These are phyloP conservation scores for Drosophila ironensis DNA, from an alignment of 1,140 invertebrate species.

Conservation along the genomic window DNA sequence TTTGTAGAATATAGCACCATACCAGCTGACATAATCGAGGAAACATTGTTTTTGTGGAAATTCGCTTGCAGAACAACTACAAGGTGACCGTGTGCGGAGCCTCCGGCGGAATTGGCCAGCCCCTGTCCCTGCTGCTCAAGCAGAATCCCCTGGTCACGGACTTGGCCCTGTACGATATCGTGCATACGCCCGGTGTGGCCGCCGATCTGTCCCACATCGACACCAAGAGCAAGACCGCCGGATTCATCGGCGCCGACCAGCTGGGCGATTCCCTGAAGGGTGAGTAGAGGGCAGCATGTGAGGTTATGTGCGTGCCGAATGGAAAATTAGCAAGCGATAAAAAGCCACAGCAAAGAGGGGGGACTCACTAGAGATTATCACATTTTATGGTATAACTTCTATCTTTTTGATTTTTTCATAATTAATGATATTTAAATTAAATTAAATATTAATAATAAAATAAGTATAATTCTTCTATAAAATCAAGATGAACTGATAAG, in stretches of 20 bases:
- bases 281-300: slow-evolving; percentile 62
- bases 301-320: slow-evolving; percentile 47
- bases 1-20: neutral
- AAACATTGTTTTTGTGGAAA: neutral
- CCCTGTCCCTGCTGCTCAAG: slow-evolving; percentile 97
- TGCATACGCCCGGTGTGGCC: slow-evolving; percentile 97
- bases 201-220: slow-evolving; percentile 99
- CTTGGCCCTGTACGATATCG: slow-evolving; percentile 96
- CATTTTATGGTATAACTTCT: too few relatives aligned
- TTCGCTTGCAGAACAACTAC: slow-evolving; percentile 74
- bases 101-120: slow-evolving; percentile 98
- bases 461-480: too few relatives aligned
- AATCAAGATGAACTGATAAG: too few relatives aligned
- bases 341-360: neutral
- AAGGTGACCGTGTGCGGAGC: slow-evolving; percentile 99
- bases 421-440: too few relatives aligned
- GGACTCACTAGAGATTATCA: neutral
- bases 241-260: slow-evolving; percentile 89
- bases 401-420: too few relatives aligned
- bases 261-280: slow-evolving; percentile 85
- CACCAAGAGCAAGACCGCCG: slow-evolving; percentile 91
- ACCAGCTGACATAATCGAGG: neutral
- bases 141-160: slow-evolving; percentile 91
- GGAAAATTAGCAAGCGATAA: slow-evolving; percentile 19
- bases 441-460: too few relatives aligned